Evolutionary conservation across 2,797 vertebrate genomes (phyloP), one percentile per base, ranked within the genome.

Genomic region (Gymnopithys bicolor): DNA sequence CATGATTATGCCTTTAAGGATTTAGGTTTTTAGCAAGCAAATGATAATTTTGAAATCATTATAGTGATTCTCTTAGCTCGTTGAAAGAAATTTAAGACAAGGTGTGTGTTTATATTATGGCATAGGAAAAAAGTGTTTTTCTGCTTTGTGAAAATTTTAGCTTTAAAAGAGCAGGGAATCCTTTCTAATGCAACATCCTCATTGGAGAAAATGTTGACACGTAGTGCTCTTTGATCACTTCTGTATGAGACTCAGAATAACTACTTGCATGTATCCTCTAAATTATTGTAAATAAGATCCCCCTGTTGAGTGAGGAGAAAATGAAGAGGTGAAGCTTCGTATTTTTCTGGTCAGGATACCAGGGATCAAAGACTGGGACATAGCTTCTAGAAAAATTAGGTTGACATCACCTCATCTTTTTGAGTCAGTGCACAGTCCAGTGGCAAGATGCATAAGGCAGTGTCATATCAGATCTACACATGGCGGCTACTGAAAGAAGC

Each of bases 401-500:
- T 86, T 95, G 66, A 53, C 19, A 30, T 68, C 49, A 28, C 46
- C 35, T 81, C 23, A 70, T 27, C 46, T 88, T 60, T 84, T 41
- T 51, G 30, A 48, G 64, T 76, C 32, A 64, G 77, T 56, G 28
- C 53, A 66, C 30, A 94, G 64, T 13, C 19, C 39, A 84, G 53
- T 69, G 25, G 69, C 69, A 84, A 58, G 87, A 64, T 32, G 41
- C 43, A 76, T 35, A 73, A 32, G 13, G 56, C 21, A 59, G 83
- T 71, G 66, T 94, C 55, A 32, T 89, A 30, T 18, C 84, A 83
- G 70, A 63, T 91, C 60, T 94, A 48, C 45, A 94, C 90, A 86
- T 89, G 89, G 55, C 81, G 93, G 82, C 84, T 88, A 49, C 94
- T 91, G 86, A 90, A 89, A 88, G 82, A 96, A 95, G 89, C 91